These are phyloP conservation scores for Merops nubicus DNA, from an alignment of 2,113 vertebrate species.

Conservation along the genomic window DNA sequence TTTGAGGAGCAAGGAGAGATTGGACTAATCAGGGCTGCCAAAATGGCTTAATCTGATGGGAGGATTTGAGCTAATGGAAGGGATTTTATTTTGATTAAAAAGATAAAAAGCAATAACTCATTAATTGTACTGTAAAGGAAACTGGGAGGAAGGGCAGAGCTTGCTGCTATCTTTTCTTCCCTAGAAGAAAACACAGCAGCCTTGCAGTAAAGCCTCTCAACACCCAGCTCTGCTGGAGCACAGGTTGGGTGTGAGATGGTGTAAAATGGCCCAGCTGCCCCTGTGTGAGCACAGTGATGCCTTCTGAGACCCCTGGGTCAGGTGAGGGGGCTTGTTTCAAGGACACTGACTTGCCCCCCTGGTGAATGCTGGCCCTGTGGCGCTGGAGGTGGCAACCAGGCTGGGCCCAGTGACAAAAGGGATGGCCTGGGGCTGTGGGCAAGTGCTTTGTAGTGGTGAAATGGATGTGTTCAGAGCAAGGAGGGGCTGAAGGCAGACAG, in stretches of 20 bases:
- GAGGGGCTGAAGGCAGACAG: neutral
- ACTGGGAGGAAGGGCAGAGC: neutral
- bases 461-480: neutral
- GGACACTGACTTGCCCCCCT: neutral
- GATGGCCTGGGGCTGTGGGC: neutral
- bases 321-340: neutral
- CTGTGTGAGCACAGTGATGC: neutral
- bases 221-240: neutral
- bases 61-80: slow-evolving; percentile 22
- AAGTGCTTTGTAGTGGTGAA: neutral
- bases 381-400: neutral
- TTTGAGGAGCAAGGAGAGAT: neutral
- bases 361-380: neutral
- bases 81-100: slow-evolving; percentile 23
- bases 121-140: neutral
- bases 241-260: neutral
- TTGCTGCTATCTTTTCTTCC: neutral
- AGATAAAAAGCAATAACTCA: slow-evolving; percentile 10
- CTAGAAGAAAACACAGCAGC: neutral
- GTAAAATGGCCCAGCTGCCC: neutral
- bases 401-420: neutral
- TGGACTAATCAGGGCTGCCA: neutral
- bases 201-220: neutral
- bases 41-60: neutral
- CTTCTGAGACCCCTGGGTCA: neutral